Conservation (phyloP, 2,888 invertebrate genomes). For the Antitype chi region DNA sequence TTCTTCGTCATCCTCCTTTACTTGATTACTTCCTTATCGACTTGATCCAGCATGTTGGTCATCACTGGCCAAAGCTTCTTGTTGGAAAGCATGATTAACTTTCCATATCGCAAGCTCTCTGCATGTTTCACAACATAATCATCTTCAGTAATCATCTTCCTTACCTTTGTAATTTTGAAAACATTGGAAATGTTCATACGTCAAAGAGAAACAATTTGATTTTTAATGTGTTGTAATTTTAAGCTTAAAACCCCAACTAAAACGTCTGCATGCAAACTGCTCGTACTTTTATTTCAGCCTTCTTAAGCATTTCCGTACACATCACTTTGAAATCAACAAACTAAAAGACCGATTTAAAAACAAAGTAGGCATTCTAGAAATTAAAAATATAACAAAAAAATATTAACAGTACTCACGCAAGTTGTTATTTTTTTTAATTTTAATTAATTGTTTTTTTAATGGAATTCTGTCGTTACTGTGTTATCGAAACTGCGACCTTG, state of each 20-base stretch:
- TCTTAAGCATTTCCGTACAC: background rate
- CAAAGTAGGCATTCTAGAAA: background rate
- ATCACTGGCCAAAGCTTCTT: too few relatives aligned
- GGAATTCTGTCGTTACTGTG: conserved; percentile 9
- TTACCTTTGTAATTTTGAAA: background rate
- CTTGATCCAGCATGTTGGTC: too few relatives aligned
- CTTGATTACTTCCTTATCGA: too few relatives aligned
- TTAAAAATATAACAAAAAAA: background rate
- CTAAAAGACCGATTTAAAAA: background rate
- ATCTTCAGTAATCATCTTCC: too few relatives aligned
- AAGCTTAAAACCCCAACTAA: too few relatives aligned
- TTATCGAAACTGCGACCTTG: conserved; percentile 41
- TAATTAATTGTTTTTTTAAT: conserved; percentile 15
- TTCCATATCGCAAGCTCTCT: too few relatives aligned
- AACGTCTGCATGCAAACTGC: background rate
- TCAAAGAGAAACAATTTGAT: background rate
- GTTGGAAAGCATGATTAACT: too few relatives aligned
- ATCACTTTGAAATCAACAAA: background rate
- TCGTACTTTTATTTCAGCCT: background rate
- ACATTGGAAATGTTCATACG: background rate
- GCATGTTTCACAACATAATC: too few relatives aligned
- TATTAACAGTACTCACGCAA: conserved; percentile 6
- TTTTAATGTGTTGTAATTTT: background rate
- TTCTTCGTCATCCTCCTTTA: too few relatives aligned
- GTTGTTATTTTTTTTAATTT: too few relatives aligned